Evolutionary conservation across 1,140 invertebrate species (phyloP).

Genomic region (Achatina immaculata): DNA sequence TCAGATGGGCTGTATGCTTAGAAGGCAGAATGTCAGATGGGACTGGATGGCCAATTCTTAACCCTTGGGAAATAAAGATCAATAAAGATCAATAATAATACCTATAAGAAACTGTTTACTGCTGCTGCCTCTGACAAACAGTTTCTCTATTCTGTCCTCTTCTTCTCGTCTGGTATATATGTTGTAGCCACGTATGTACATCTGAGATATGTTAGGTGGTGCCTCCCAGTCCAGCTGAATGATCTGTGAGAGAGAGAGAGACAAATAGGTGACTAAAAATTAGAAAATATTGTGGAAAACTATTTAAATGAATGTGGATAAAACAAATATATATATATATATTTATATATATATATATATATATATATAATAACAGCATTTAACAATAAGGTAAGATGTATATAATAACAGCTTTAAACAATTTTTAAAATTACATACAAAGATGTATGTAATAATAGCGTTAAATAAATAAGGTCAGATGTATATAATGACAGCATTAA

Average conservation of each 20-base stretch:
- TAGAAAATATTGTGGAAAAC: no score
- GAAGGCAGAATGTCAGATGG: no score
- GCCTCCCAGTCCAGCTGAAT: constrained; percentile 47
- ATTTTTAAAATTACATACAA: no score
- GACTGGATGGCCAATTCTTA: no score
- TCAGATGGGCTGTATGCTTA: no score
- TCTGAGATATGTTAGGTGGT: constrained; percentile 28
- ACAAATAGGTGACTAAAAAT: no score
- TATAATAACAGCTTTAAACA: no score
- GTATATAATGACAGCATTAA: neutral
- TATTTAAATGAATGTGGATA: neutral
- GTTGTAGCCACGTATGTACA: constrained; percentile 45
- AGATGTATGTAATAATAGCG: no score
- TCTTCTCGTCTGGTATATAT: constrained; percentile 40
- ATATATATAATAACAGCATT: neutral
- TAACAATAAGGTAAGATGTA: neutral
- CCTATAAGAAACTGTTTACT: constrained; percentile 47
- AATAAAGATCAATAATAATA: no score
- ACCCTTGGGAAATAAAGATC: no score
- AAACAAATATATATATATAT: neutral
- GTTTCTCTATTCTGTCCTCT: constrained; percentile 31
- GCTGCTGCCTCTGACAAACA: constrained; percentile 40
- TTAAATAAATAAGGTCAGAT: neutral
- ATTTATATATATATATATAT: neutral
- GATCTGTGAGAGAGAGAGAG: constrained; percentile 31